A percentile compares a stretch with the other conserved stretches of the same genome.
Conservation (phyloP, 92 coral and sea anemone genomes). For the Zoanthus gigantus region DNA sequence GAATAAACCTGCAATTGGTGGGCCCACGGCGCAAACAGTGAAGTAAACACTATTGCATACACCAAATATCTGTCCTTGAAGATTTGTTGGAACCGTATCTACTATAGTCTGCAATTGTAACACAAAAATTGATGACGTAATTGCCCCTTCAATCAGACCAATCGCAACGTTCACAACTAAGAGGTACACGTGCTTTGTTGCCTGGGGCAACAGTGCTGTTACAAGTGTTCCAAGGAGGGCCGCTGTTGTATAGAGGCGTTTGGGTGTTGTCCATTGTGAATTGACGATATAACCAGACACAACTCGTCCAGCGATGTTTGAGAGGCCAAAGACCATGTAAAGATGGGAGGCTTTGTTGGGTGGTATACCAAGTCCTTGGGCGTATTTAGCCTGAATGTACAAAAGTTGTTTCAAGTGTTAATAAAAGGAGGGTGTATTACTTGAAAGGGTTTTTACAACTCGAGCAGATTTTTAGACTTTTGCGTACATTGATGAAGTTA, state of each 20-base stretch:
- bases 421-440: too few species aligned
- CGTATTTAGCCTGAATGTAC: constrained; percentile 19
- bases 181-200: background rate
- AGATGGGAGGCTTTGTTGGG: background rate
- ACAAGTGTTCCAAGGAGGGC: background rate
- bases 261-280: background rate
- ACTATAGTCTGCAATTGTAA: background rate
- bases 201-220: background rate
- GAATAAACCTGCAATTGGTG: constrained; percentile 14
- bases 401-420: too few species aligned
- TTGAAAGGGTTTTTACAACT: too few species aligned
- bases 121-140: background rate
- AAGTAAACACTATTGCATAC: background rate
- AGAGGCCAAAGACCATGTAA: background rate
- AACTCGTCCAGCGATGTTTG: constrained; percentile 6
- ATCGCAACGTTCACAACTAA: background rate
- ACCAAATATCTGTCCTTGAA: background rate
- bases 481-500: too few species aligned
- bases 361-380: constrained; percentile 15
- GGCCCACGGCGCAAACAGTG: background rate
- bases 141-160: background rate
- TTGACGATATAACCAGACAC: background rate
- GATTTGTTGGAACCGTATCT: background rate
- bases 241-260: background rate
- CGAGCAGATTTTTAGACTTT: too few species aligned